A percentile compares a stretch with the other conserved stretches of the same genome.
phyloP scores from a whole-genome alignment of 2,888 invertebrate species.

The Petrolisthes manimaculis region DNA sequence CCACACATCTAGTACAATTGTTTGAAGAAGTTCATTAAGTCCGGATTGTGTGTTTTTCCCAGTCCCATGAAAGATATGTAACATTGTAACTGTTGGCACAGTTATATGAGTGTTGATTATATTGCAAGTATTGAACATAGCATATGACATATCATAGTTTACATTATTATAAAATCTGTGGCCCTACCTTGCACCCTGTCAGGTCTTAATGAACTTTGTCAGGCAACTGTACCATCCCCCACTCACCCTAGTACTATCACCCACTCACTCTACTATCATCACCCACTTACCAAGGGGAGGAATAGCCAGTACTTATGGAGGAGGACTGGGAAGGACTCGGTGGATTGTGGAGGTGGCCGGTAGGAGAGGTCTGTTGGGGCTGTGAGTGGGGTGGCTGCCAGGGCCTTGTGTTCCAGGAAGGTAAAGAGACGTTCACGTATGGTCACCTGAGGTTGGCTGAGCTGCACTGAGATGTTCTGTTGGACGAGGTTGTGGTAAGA shows the following conservation, averaged over 20 bases:
- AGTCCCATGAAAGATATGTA: no score
- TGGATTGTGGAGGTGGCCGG: constrained; percentile 7
- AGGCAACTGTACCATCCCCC: no score
- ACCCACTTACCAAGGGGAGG: constrained; percentile 58
- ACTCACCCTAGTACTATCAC: not conserved
- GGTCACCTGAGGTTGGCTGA: constrained; percentile 51
- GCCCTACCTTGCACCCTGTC: no score
- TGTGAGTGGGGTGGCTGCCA: constrained; percentile 44
- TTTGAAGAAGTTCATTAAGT: no score
- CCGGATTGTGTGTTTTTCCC: no score
- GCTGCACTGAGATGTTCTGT: constrained; percentile 59
- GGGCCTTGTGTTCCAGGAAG: constrained; percentile 59
- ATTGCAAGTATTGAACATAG: no score
- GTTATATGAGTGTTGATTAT: no score
- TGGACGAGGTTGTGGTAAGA: not conserved
- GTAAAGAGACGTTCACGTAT: constrained; percentile 59
- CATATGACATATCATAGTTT: no score
- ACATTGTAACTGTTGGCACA: no score
- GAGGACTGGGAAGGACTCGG: not conserved
- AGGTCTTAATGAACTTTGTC: no score
- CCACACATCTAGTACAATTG: no score
- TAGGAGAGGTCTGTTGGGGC: constrained; percentile 20
- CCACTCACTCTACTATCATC: not conserved
- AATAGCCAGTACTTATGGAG: constrained; percentile 51
- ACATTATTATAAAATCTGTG: no score